Base-by-base conservation (phyloP, 64 coral and sea anemone genomes). In the Exaiptasia diaphana region DNA sequence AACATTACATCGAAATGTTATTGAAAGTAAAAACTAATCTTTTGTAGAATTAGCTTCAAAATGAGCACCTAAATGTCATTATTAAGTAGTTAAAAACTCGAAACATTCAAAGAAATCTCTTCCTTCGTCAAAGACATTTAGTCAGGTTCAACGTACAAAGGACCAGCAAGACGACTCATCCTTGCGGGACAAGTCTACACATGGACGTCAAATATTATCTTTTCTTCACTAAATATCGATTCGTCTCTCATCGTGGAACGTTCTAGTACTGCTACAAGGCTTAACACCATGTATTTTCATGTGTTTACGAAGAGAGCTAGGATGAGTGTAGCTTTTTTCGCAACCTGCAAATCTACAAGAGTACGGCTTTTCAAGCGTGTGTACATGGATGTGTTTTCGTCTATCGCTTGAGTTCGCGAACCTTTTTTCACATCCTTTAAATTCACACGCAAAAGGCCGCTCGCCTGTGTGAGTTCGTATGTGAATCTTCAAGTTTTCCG, bases 391-490 rank as follows among this genome's bases (percentile, higher is more conserved):
- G 45, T 87, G 84, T 23, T 87, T 87, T 48, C 84, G n/a, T 48
- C 84, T 68, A 55, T 87, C 84, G 22, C 84, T 87, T 18, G 84
- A 87, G 74, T 87, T 87, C 24, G 84, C 84, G 23, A 87, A 87
- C 12, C 84, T 18, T 78, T 87, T 87, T 54, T 87, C 73, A 39
- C 84, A 87, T 46, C 84, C 84, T 57, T 68, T 64, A 31, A 77
- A 78, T 29, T 87, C 84, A 35, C 84, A 87, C 1, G 84, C 84
- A 33, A 87, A 87, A 2, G 84, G 84, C 41, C 84, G 64, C 17
- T 87, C 84, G 33, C 84, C 84, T 15, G 84, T 87, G 14, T 87
- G 84, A 31, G 74, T 78, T 15, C 84, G 71, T 38, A 87, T 75
- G 13, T 87, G 84, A 5, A 87, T 87, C 68, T 87, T 87, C 5